Evolutionary conservation across 2,797 vertebrate genomes (phyloP), one percentile per base, ranked within the genome.

Genomic region (Hozukius guyotensis): DNA sequence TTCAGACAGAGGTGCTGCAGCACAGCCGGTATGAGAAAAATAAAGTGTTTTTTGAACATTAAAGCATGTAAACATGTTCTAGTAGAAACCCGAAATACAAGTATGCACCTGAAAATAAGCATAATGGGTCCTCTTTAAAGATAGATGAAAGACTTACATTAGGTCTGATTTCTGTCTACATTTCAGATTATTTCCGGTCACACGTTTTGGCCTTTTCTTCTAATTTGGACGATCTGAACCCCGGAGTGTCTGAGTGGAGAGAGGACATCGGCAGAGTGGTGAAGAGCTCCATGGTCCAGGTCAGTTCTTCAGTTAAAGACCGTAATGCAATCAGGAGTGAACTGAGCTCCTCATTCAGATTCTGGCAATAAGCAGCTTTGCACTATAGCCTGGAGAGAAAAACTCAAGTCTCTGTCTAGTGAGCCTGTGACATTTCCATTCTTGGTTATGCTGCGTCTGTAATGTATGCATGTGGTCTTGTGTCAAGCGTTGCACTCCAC

Each of bases 191-290:
- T 92, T 99, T 98, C 91, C 94, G 93, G 60, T 98, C 97, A 24
- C 92, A 98, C 55, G 89, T 96, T 62, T 92, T 98, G 77, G 96
- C 96, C 0, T 99, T 99, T 89, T 98, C 97, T 66, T 96, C 97
- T 1, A 97, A 98, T 89, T 90, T 98, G 88, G 97, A 99, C 7
- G 96, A 97, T 68, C 93, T 97, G 89, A 99, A 99, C 82, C 97
- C 97, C 0, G 97, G 96, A 81, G 96, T 99, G 86, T 93, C 96
- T 0, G 97, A 99, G 83, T 98, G 97, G 97, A 96, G 97, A 67
- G 94, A 95, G 67, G 97, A 99, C 85, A 94, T 99, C 79, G 91
- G 96, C 59, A 93, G 96, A 83, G 97, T 97, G 75, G 96, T 98
- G 92, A 97, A 96, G 92, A 96, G 88, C 88, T 95, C 96, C 24